phyloP scores from a whole-genome alignment of 2,113 vertebrate genomes.

The Eretmochelys imbricata region DNA sequence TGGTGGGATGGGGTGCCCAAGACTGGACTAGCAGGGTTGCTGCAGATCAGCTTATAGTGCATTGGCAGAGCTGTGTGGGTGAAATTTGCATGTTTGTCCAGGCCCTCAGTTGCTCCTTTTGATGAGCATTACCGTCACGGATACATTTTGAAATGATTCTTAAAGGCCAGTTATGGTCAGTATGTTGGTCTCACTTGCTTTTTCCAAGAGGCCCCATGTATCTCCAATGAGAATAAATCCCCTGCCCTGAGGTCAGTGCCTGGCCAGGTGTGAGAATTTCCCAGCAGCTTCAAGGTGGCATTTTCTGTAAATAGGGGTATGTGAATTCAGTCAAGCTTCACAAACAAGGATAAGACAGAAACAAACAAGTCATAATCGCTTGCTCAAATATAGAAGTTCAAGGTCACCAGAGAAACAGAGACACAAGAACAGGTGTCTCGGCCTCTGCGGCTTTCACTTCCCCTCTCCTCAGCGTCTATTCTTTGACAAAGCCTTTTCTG shows the following conservation, averaged over 20 bases:
- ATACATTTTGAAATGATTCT: not conserved
- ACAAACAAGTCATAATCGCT: constrained; percentile 3
- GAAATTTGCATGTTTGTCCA: not conserved
- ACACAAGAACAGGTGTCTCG: constrained; percentile 45
- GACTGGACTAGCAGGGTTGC: not conserved
- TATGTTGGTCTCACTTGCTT: not conserved
- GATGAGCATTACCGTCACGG: not conserved
- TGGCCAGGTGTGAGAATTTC: not conserved
- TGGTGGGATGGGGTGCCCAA: not conserved
- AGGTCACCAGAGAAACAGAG: not conserved
- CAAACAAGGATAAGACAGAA: constrained; percentile 67
- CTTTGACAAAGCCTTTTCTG: not conserved
- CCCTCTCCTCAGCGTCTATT: constrained; percentile 21
- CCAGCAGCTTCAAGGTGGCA: not conserved
- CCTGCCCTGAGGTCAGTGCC: not conserved
- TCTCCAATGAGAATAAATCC: not conserved
- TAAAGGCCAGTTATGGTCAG: not conserved
- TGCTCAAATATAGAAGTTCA: constrained; percentile 63
- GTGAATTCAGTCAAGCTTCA: constrained; percentile 62
- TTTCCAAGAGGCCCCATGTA: not conserved
- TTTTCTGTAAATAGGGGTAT: constrained; percentile 1
- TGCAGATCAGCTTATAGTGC: too few species aligned
- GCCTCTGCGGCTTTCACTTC: constrained; percentile 29
- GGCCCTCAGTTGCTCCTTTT: not conserved
- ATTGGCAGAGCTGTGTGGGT: not conserved